A percentile compares a stretch with the other conserved stretches of the same genome.
phyloP scores from a whole-genome alignment of 2,888 invertebrate genomes.

The Pachycephus smyrnensis region DNA sequence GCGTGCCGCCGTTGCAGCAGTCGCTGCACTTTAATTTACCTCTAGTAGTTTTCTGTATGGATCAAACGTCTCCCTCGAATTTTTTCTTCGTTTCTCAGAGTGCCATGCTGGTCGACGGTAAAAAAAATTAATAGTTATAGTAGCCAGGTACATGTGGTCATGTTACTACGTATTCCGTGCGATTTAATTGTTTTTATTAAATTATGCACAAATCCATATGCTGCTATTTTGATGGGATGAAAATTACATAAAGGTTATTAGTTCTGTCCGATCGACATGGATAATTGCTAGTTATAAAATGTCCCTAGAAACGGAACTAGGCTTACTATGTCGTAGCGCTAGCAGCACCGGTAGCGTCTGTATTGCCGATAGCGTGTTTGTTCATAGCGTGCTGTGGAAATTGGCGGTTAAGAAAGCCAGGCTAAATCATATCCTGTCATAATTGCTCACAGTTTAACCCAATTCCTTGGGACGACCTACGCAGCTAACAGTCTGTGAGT shows the following conservation, averaged over 20 bases:
- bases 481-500: constrained; percentile 9
- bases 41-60: neutral
- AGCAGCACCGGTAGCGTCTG: constrained; percentile 28
- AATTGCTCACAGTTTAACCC: constrained; percentile 56
- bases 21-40: neutral
- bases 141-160: neutral
- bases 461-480: constrained; percentile 44
- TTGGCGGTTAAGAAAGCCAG: constrained; percentile 52
- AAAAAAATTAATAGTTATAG: neutral
- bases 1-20: neutral
- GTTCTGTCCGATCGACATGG: neutral
- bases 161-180: neutral
- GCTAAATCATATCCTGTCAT: constrained; percentile 58
- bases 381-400: constrained; percentile 32
- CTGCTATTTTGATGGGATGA: neutral
- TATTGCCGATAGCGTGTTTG: constrained; percentile 36
- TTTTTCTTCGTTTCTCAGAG: neutral
- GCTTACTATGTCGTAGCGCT: neutral
- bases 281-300: neutral
- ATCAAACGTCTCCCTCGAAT: neutral
- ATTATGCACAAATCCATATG: neutral
- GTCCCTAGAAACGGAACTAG: neutral
- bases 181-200: neutral
- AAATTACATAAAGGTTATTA: neutral
- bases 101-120: neutral